Base-by-base conservation (phyloP, 2,797 vertebrate genomes). In the Decapterus maruadsi region DNA sequence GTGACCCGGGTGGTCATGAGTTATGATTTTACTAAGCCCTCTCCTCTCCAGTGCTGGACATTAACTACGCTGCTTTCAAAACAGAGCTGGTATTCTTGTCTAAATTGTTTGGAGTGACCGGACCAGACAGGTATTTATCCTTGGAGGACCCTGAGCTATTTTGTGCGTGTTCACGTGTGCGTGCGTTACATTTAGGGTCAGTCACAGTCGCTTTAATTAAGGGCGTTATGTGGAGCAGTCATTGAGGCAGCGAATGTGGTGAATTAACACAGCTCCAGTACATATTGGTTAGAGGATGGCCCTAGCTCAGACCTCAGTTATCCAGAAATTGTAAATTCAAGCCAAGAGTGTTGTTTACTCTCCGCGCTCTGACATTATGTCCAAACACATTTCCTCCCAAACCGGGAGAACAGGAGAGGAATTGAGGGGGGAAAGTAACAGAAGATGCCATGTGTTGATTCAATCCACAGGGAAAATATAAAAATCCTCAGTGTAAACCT, bases 1-100 rank as follows among this genome's bases (percentile, higher is more conserved):
- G 77, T 87, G 87, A 87, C 84, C 14, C 7, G 31, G 61, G 65
- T 71, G 80, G 89, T 92, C 92, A 92, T 84, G 87, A 88, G 86
- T 84, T 90, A 88, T 82, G 66, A 74, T 90, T 87, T 78, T 66
- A 53, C 76, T 81, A 40, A 59, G 59, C 73, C 71, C 68, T 58
- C 61, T 53, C 57, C 61, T 80, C 74, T 69, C 17, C 9, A n/a
- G 34, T 36, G 4, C 26, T 67, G 71, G 62, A 81, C 71, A 68
- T 76, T 89, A 56, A 70, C 43, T 19, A 17, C 67, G 51, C 65
- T 74, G 31, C 45, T 42, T 81, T 80, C 61, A 59, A 75, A 82
- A 90, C 77, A 91, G 76, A 63, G 58, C 64, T 17, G 26, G 26
- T 73, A 80, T 88, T 89, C 80, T 87, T 75, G 66, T 84, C 70